Evolutionary conservation across 2,888 invertebrate genomes (phyloP), one percentile per base, ranked within the genome.

Genomic region (Linnaemya tessellans): DNA sequence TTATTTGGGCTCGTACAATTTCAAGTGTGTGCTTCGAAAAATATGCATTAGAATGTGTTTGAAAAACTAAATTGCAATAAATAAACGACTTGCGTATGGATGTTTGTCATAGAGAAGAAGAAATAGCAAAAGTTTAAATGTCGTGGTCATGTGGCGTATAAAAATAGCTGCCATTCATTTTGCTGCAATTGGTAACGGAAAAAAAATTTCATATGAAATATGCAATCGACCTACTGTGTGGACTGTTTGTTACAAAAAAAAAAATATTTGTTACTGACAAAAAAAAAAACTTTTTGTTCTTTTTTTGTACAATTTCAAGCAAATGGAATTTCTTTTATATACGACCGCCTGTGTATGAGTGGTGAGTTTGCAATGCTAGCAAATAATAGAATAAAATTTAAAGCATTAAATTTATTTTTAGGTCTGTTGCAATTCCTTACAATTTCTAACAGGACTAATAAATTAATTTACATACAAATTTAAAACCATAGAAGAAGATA

Each of bases 81-180:
- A 41, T 38, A 22, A 54, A 41, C 3, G 20, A 3, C n/a, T 8
- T 64, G 41, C 43, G n/a, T 51, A 11, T 30, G 18, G 22, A 13
- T 41, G 41, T 30, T 2, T 13, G 11, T 2, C 11, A 41, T 3
- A 25, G 11, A 22, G 22, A 5, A 25, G 7, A 25, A 7, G 11
- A 0, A 41, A 62, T 9, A 51, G 22, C n/a, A 70, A 74, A 80
- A 75, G 49, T 54, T 71, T 62, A 75, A 84, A 75, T 71, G 75
- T 67, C 80, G 38, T 75, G 75, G 74, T 80, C 84, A 75, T 58
- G 70, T 75, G 80, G 8, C 75, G n/a, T 51, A 84, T 73, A 60
- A 58, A 80, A 80, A 54, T 84, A 38, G 38, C 43, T 80, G 80
- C 67, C 73, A 84, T 80, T 84, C 58, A 80, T 80, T 80, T 77